These are phyloP conservation scores for Caprella mutica DNA, from an alignment of 2,888 invertebrate species.

Conservation along the genomic window DNA sequence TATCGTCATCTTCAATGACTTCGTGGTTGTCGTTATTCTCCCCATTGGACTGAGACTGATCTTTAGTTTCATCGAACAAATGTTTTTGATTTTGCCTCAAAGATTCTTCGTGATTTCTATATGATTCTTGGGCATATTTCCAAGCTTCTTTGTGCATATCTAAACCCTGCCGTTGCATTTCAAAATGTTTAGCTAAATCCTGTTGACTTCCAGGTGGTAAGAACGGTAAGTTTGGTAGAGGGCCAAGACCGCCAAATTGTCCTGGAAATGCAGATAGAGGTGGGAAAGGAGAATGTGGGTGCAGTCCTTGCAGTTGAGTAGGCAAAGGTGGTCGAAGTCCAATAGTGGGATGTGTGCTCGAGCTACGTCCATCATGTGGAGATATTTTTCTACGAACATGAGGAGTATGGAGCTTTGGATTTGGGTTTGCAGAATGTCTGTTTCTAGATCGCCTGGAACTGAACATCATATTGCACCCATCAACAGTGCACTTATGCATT, in stretches of 20 bases:
- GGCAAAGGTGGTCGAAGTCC: constrained; percentile 22
- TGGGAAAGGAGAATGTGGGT: constrained; percentile 31
- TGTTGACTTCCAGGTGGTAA: constrained; percentile 27
- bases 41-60: constrained; percentile 36
- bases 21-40: constrained; percentile 38
- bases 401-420: constrained; percentile 93
- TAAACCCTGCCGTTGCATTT: constrained; percentile 29
- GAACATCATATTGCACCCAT: constrained; percentile 99
- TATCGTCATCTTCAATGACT: constrained; percentile 35
- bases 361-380: constrained; percentile 81
- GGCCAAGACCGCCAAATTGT: constrained; percentile 32
- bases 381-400: constrained; percentile 86
- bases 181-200: constrained; percentile 33
- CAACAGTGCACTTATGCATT: constrained; percentile 99
- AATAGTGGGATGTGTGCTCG: constrained; percentile 61
- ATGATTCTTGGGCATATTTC: constrained; percentile 18
- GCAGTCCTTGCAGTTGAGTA: constrained; percentile 19
- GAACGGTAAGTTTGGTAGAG: constrained; percentile 53
- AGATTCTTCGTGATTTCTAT: constrained; percentile 13
- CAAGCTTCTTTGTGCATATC: constrained; percentile 34
- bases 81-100: constrained; percentile 1
- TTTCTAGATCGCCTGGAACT: constrained; percentile 91
- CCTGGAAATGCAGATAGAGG: constrained; percentile 27
- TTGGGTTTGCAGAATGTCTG: constrained; percentile 94
- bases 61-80: constrained; percentile 13